These are phyloP conservation scores for Elysia crispata DNA, from an alignment of 2,888 invertebrate species.

Conservation along the genomic window DNA sequence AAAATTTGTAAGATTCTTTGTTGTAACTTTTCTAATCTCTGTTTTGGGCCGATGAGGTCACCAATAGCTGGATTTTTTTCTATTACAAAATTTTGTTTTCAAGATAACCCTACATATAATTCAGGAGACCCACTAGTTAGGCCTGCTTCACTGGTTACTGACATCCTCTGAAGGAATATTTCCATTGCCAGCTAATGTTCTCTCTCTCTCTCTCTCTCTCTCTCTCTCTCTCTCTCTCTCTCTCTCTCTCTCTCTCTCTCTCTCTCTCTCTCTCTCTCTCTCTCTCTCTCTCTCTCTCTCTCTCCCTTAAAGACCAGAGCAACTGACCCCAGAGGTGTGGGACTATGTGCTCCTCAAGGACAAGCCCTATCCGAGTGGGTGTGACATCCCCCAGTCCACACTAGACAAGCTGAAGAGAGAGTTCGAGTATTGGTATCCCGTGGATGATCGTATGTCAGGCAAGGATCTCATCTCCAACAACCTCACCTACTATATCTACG, in stretches of 20 bases:
- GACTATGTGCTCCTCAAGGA: constrained; percentile 52
- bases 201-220: constrained; percentile 30
- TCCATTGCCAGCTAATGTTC: background rate
- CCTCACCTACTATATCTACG: constrained; percentile 95
- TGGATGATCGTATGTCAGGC: constrained; percentile 94
- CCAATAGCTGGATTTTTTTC: no score
- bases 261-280: background rate
- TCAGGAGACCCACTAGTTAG: no score
- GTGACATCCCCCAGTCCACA: constrained; percentile 84
- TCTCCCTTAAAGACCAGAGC: background rate
- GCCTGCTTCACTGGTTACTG: no score
- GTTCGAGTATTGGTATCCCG: constrained; percentile 98
- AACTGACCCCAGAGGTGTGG: background rate
- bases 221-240: constrained; percentile 31
- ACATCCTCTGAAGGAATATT: background rate
- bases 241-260: constrained; percentile 22
- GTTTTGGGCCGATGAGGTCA: no score
- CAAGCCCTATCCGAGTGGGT: constrained; percentile 81
- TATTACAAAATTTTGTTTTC: no score
- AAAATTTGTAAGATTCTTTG: no score
- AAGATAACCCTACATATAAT: no score
- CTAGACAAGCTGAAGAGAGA: constrained; percentile 89
- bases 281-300: constrained; percentile 9
- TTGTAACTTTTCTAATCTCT: no score
- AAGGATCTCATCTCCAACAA: constrained; percentile 99